phyloP scores from a whole-genome alignment of 2,888 invertebrate species.

The Coronaproctus castanopsis region DNA sequence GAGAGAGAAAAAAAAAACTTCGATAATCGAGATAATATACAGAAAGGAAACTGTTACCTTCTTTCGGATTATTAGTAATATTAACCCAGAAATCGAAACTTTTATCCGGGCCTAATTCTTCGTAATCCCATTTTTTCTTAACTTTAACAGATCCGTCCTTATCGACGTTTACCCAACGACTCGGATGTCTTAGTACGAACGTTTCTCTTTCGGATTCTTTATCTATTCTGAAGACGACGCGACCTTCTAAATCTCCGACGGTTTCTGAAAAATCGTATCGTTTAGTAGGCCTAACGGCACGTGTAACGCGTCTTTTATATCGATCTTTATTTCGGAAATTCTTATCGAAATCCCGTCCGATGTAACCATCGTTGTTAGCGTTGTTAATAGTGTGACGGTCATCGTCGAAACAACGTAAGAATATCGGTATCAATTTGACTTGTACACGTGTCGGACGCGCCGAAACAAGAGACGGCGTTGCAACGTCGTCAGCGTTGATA shows the following conservation, averaged over 20 bases:
- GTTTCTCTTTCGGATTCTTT: slow-evolving; percentile 82
- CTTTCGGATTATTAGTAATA: slow-evolving; percentile 71
- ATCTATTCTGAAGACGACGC: slow-evolving; percentile 70
- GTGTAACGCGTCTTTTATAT: slow-evolving; percentile 54
- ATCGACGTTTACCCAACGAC: slow-evolving; percentile 83
- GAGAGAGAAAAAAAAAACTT: no score
- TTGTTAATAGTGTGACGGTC: not conserved
- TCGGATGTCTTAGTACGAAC: slow-evolving; percentile 81
- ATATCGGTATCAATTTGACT: not conserved
- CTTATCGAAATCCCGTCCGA: not conserved
- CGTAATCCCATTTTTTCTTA: slow-evolving; percentile 93
- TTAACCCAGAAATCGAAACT: slow-evolving; percentile 92
- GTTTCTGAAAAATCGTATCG: slow-evolving; percentile 78
- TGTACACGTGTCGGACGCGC: not conserved
- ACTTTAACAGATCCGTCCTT: slow-evolving; percentile 78
- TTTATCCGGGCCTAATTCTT: slow-evolving; percentile 80
- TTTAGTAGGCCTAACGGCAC: slow-evolving; percentile 85
- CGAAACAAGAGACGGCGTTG: not conserved
- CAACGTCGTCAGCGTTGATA: not conserved
- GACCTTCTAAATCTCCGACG: slow-evolving; percentile 71
- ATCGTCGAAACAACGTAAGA: not conserved
- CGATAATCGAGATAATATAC: no score
- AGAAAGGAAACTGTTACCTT: no score
- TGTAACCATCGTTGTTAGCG: not conserved
- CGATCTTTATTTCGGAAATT: not conserved